phyloP scores from a whole-genome alignment of 2,797 vertebrate species.

The Myoxocephalus aenaeus region DNA sequence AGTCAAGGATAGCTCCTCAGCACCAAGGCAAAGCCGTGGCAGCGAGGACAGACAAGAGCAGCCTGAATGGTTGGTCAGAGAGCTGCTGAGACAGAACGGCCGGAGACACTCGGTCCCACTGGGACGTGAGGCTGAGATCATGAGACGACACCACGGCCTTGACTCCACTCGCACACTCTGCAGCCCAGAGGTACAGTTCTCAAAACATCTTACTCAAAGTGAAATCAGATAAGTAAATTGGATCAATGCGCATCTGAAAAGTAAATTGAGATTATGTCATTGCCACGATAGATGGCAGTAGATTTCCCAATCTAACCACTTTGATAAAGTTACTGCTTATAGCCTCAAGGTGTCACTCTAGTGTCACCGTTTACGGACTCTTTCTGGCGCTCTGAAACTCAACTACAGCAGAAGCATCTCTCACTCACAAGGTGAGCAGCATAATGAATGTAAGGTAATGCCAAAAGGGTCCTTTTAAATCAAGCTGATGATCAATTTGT shows the following conservation, averaged over 20 bases:
- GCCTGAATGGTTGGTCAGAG: conserved; percentile 75
- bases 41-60: conserved; percentile 37
- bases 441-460: conserved; percentile 51
- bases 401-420: conserved; percentile 33
- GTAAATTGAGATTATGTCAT: neutral
- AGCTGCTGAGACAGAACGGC: conserved; percentile 71
- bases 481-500: conserved; percentile 66
- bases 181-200: conserved; percentile 75
- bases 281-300: neutral
- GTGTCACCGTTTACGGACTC: conserved; percentile 23
- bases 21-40: neutral
- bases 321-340: conserved; percentile 9
- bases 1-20: conserved; percentile 31
- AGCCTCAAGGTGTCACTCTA: conserved; percentile 76
- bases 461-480: conserved; percentile 71
- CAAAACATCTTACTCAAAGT: neutral
- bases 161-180: conserved; percentile 49
- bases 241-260: neutral
- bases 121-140: conserved; percentile 37
- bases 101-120: conserved; percentile 73
- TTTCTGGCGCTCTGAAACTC: conserved; percentile 27
- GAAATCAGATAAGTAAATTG: neutral
- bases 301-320: neutral
- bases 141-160: conserved; percentile 7
- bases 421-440: conserved; percentile 33